These are phyloP conservation scores for Gobio occitaniae DNA, from an alignment of 2,797 vertebrate genomes.

Conservation along the genomic window DNA sequence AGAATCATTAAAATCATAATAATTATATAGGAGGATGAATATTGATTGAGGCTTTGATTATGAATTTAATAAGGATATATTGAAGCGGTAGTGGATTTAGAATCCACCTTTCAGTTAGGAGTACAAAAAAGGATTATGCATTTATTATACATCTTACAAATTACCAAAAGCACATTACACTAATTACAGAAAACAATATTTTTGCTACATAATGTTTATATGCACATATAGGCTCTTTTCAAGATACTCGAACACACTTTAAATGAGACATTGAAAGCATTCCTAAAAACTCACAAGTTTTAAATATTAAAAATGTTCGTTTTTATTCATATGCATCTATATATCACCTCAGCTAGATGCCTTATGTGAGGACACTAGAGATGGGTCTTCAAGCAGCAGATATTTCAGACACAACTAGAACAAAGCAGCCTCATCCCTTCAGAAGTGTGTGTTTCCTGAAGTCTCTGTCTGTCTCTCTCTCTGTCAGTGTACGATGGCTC, in stretches of 20 bases:
- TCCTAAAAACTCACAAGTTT: neutral
- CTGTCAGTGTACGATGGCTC: constrained; percentile 89
- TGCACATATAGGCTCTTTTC: neutral
- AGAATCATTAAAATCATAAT: too few species aligned
- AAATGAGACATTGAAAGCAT: neutral
- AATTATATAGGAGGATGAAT: too few species aligned
- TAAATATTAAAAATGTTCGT: neutral
- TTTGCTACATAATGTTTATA: neutral
- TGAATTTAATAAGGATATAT: too few species aligned
- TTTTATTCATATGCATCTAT: neutral
- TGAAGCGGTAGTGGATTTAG: too few species aligned
- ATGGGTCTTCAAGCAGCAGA: neutral
- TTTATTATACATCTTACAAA: neutral
- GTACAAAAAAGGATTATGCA: neutral
- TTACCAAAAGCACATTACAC: neutral
- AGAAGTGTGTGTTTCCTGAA: constrained; percentile 1
- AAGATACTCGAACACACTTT: neutral
- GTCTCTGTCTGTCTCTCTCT: neutral
- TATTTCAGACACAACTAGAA: neutral
- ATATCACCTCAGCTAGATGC: neutral
- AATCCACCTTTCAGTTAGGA: neutral
- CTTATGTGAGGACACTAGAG: neutral
- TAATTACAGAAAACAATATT: neutral
- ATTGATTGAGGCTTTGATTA: too few species aligned
- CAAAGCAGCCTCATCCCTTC: neutral